Percentiles rank a stretch among this genome's conserved stretches.
Conservation (phyloP, 2,113 vertebrate species). For the Struthio camelus region DNA sequence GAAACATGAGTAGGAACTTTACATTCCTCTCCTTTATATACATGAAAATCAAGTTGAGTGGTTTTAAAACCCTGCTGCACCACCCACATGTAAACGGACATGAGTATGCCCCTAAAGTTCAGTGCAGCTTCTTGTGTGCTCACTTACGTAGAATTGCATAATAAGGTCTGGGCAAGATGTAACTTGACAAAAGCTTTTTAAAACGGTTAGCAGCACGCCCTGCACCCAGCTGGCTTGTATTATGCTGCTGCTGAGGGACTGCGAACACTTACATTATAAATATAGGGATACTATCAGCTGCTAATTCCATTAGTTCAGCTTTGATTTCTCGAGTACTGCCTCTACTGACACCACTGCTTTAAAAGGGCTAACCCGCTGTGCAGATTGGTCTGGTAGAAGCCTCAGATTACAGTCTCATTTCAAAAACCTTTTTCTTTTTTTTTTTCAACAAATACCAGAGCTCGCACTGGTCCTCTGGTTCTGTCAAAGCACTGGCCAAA, state of each 20-base stretch:
- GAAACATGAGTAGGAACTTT: not conserved
- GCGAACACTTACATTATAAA: not conserved
- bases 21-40: not conserved
- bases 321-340: not conserved
- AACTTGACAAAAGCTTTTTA: not conserved
- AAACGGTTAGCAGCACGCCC: not conserved
- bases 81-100: not conserved
- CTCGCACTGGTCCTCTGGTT: not conserved
- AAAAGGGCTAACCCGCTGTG: not conserved
- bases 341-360: not conserved
- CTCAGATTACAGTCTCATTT: not conserved
- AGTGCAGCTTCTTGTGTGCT: not conserved
- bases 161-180: rapidly evolving
- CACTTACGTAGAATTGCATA: not conserved
- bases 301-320: not conserved
- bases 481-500: not conserved
- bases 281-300: not conserved
- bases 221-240: not conserved
- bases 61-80: not conserved
- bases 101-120: not conserved
- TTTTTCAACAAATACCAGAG: not conserved
- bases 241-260: not conserved
- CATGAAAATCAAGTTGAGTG: not conserved
- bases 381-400: not conserved
- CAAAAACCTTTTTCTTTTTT: not conserved